phyloP scores from a whole-genome alignment of 30 jellyfish, hydroid and myxozoan species.

The Turritopsis dohrnii region DNA sequence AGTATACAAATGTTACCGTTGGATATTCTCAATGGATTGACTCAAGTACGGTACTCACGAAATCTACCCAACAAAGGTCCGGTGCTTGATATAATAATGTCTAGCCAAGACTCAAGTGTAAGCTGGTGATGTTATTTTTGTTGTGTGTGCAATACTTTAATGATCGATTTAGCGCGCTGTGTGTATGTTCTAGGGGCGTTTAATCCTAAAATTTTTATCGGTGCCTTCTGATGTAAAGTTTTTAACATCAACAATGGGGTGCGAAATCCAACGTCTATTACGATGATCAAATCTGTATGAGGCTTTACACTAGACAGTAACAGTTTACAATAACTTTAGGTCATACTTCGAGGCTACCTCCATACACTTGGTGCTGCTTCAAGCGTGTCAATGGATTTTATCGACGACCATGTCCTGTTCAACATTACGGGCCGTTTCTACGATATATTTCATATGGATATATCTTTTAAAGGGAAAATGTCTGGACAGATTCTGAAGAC shows the following conservation, averaged over 20 bases:
- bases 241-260: too few relatives aligned
- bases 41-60: slow-evolving; percentile 12
- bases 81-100: background rate
- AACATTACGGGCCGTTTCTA: slow-evolving; percentile 12
- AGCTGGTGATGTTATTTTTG: background rate
- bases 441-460: background rate
- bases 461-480: slow-evolving; percentile 15
- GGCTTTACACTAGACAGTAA: background rate
- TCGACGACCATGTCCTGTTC: slow-evolving; percentile 2
- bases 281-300: too few relatives aligned
- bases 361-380: slow-evolving; percentile 13
- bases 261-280: too few relatives aligned
- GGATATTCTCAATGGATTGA: slow-evolving; percentile 9
- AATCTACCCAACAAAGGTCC: slow-evolving; percentile 20
- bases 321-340: background rate
- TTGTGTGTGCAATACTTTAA: background rate
- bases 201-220: too few relatives aligned
- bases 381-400: background rate
- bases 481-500: slow-evolving; percentile 23
- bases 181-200: too few relatives aligned
- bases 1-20: slow-evolving; percentile 4
- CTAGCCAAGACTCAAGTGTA: slow-evolving; percentile 1
- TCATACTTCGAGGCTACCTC: background rate
- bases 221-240: too few relatives aligned
- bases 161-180: too few relatives aligned